Evolutionary conservation across 2,888 invertebrate species (phyloP).

Genomic region (Stenurella melanura): DNA sequence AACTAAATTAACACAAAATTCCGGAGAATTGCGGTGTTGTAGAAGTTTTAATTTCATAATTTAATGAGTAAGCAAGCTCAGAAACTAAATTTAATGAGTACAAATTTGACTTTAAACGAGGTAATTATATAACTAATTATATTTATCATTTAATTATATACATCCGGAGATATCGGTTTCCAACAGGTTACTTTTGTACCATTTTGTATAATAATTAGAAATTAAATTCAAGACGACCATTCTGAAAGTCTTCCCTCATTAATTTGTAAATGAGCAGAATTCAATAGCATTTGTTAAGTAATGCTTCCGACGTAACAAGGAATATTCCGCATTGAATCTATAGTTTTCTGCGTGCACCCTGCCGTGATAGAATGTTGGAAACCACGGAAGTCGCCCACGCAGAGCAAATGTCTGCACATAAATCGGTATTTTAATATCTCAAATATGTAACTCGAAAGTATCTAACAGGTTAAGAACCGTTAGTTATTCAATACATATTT

Average conservation of each 20-base stretch:
- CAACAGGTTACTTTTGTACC: neutral
- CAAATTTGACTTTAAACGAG: conserved; percentile 5
- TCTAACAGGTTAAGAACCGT: neutral
- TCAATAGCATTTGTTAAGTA: neutral
- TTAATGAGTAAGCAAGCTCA: neutral
- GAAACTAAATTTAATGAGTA: neutral
- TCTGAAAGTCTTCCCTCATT: neutral
- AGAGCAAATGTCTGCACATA: neutral
- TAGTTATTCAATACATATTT: neutral
- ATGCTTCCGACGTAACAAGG: too few species aligned
- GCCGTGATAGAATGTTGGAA: neutral
- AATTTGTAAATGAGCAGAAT: neutral
- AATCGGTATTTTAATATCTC: neutral
- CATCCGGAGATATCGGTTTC: neutral
- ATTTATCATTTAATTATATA: conserved; percentile 3
- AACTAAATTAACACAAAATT: neutral
- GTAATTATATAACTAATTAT: neutral
- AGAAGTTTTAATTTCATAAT: neutral
- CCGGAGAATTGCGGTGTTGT: neutral
- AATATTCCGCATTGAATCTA: neutral
- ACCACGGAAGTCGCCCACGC: conserved; percentile 8
- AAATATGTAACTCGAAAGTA: neutral
- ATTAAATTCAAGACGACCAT: neutral
- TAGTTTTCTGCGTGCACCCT: neutral
- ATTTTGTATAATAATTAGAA: conserved; percentile 7